Base-by-base conservation (phyloP, 1,140 invertebrate genomes). In the Oncopodura yosiiana region DNA sequence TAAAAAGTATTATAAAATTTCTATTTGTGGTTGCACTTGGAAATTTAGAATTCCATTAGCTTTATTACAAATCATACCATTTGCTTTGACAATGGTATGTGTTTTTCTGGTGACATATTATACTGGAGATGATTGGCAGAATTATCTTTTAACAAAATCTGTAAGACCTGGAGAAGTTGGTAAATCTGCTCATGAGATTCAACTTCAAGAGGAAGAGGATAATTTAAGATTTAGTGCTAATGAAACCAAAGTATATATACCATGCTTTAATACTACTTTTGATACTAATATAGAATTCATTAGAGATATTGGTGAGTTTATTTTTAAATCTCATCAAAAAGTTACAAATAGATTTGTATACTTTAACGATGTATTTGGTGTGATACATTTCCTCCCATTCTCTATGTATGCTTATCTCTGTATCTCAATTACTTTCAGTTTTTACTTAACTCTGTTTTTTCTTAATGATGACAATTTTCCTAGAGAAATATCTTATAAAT, bases 401-500 rank as follows among this genome's bases (percentile, higher is more conserved):
- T 48, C 45, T 5, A 34, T 48, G 8, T 48, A 48, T 34, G n/a
- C 32, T 19, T 48, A 48, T 18, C 6, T 48, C 14, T 8, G 3
- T 6, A 16, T 48, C 27, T 29, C 45, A 4, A 29, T 29, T 4
- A 6, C n/a, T 3, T 48, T 30, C 19, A 32, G 27, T 29, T 12
- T 48, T 4, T 48, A 48, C 18, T 19, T 48, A n/a, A 48, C 29
- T 18, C 3, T 48, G n/a, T 48, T 30, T 34, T 24, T 30, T 11
- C 29, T 48, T 14, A 48, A 34, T 21, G 45, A 48, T 32, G 45
- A 48, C 29, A 24, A 48, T 8, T 48, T 48, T 21, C 45, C 45
- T 26, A 29, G 29, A 3, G 26, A 48, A 21, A 48, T 29, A 14
- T 24, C 45, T 14, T 48, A 30, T 34, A 29, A 48, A 11, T 48